Evolutionary conservation across 2,113 vertebrate species (phyloP).

Genomic region (Lasiurus cinereus): DNA sequence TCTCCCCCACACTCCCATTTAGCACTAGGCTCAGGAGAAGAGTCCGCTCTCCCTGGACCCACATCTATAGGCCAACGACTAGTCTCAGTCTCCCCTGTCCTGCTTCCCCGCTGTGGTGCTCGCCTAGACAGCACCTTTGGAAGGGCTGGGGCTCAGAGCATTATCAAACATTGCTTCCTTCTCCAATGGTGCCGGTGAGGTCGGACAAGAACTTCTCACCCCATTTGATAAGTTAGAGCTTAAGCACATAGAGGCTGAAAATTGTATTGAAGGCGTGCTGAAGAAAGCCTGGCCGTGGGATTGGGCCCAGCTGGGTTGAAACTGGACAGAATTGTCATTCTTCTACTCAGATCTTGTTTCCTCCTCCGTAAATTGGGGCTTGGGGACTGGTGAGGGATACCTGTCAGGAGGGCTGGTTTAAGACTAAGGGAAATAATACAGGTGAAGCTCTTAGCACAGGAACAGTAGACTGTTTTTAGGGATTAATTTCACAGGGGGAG

Average conservation of each 20-base stretch:
- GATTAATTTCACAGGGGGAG: not conserved
- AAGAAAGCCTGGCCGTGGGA: not conserved
- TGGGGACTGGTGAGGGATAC: not conserved
- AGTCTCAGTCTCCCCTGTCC: not conserved
- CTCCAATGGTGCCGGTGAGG: not conserved
- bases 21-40: not conserved
- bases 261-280: not conserved
- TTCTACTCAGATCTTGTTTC: not conserved
- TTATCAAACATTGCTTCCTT: not conserved
- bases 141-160: not conserved
- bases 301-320: not conserved
- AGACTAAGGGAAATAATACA: not conserved
- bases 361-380: not conserved
- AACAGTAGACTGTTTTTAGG: not conserved
- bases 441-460: not conserved
- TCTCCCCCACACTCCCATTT: not conserved
- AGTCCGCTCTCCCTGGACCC: not conserved
- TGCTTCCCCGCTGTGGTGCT: not conserved
- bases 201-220: not conserved
- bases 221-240: not conserved
- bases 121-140: not conserved
- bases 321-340: not conserved
- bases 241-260: not conserved
- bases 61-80: not conserved
- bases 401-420: not conserved